Percentiles rank a stretch among this genome's conserved stretches.
These are phyloP conservation scores for Heliconius ethilla DNA, from an alignment of 2,888 invertebrate species.

Conservation along the genomic window DNA sequence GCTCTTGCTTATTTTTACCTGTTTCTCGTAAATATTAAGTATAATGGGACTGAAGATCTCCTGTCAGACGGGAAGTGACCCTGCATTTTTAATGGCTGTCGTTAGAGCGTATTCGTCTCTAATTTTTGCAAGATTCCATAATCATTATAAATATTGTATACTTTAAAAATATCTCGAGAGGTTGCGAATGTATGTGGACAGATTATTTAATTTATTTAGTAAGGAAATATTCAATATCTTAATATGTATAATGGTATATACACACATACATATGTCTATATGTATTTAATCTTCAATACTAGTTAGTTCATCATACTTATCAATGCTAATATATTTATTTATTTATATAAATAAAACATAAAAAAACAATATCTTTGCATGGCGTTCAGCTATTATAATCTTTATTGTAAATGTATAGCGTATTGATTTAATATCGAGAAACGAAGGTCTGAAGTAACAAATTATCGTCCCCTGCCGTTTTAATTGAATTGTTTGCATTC, in stretches of 20 bases:
- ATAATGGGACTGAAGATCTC: neutral
- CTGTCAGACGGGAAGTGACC: conserved; percentile 5
- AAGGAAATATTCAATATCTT: neutral
- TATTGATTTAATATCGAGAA: conserved; percentile 25
- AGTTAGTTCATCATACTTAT: neutral
- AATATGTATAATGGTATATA: neutral
- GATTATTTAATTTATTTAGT: neutral
- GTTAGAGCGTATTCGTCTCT: neutral
- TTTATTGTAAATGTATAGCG: conserved; percentile 17
- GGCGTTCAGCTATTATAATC: neutral
- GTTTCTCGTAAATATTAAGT: neutral
- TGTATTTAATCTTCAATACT: neutral
- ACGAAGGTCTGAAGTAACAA: conserved; percentile 28
- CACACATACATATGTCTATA: neutral
- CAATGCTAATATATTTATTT: neutral
- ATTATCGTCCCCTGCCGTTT: conserved; percentile 48
- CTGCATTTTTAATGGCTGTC: conserved; percentile 9
- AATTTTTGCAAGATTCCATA: neutral
- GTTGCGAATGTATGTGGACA: neutral
- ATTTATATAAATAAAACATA: neutral
- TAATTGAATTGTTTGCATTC: conserved; percentile 58
- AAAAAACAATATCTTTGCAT: neutral
- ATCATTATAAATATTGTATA: neutral
- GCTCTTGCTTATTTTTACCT: neutral
- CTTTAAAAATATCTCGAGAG: neutral